Evolutionary conservation across 2,888 invertebrate species (phyloP), one percentile per base, ranked within the genome.

Genomic region (Autographa pulchrina): DNA sequence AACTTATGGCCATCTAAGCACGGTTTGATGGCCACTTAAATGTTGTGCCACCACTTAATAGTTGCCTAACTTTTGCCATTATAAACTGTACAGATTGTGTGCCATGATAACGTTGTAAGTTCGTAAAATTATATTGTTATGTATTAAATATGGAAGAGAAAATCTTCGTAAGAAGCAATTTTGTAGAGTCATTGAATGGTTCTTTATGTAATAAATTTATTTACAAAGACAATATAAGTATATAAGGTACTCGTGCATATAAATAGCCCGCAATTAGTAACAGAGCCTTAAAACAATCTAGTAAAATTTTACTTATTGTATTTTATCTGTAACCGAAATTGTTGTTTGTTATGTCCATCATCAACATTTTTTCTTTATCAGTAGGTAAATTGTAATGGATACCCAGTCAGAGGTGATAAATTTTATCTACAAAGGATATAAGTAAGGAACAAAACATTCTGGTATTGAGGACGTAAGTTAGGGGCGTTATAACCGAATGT

Each of bases 21-120:
- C 84, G 89, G 87, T 94, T 93, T 95, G 95, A 95, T 95, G 90
- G 91, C 92, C 93, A 91, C 92, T 94, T 92, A 89, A 92, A 90
- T 90, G 90, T 88, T 90, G 87, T 88, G 86, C 85, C 87, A 83
- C 84, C 86, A 91, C 91, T 91, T 92, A 90, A 90, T 92, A 93
- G 92, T 93, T 91, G 77, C 80, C 78, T 75, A 92, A 91, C 91
- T 91, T 92, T 88, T 79, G 87, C 86, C 92, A 92, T 93, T 93
- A 94, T 93, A 92, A 91, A 92, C 89, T 91, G 85, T 76, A 80
- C 74, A 84, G 82, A 85, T 85, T 87, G 87, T 81, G 85, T 72
- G 68, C 75, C 70, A 66, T 76, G 86, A 85, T 85, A 85, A 81
- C 71, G 75, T 78, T 70, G 70, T 75, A 84, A 83, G 75, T 85